A percentile compares a stretch with the other conserved stretches of the same genome.
phyloP scores from a whole-genome alignment of 1,140 invertebrate genomes.

The Drosophila burlai region DNA sequence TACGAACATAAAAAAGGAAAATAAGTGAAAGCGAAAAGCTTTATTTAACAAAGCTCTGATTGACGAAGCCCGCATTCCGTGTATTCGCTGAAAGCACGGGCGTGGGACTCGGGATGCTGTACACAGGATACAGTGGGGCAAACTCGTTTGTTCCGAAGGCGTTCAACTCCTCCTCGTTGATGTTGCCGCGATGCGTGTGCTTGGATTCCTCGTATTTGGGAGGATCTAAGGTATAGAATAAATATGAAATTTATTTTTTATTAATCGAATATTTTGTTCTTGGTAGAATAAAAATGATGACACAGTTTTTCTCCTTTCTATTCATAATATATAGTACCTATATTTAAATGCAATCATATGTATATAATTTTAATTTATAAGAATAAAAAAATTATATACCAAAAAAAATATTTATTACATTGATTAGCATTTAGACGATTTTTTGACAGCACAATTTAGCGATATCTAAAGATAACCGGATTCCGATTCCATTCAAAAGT shows the following conservation, averaged over 20 bases:
- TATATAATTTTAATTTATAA: not conserved
- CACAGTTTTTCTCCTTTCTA: too few relatives aligned
- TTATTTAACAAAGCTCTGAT: constrained; percentile 66
- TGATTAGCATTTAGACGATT: not conserved
- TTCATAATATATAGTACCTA: too few relatives aligned
- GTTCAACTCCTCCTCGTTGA: constrained; percentile 78
- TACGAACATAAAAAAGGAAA: not conserved
- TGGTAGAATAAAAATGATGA: too few relatives aligned
- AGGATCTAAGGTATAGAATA: constrained; percentile 33
- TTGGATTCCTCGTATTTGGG: constrained; percentile 72
- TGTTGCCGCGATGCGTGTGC: constrained; percentile 67
- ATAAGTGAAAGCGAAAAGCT: not conserved
- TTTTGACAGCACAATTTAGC: constrained; percentile 8
- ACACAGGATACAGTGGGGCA: constrained; percentile 81
- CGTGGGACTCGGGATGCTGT: constrained; percentile 70
- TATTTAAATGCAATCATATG: too few relatives aligned
- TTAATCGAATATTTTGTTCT: too few relatives aligned
- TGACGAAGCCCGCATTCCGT: constrained; percentile 54
- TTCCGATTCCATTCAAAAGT: not conserved
- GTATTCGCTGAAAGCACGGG: constrained; percentile 41
- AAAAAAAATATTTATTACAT: not conserved
- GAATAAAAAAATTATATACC: not conserved
- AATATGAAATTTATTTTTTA: too few relatives aligned
- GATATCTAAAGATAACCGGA: not conserved
- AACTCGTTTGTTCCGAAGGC: constrained; percentile 75